Percentiles rank a stretch among this genome's conserved stretches.
Conservation (phyloP, 2,888 invertebrate species). For the Operophtera brumata region DNA sequence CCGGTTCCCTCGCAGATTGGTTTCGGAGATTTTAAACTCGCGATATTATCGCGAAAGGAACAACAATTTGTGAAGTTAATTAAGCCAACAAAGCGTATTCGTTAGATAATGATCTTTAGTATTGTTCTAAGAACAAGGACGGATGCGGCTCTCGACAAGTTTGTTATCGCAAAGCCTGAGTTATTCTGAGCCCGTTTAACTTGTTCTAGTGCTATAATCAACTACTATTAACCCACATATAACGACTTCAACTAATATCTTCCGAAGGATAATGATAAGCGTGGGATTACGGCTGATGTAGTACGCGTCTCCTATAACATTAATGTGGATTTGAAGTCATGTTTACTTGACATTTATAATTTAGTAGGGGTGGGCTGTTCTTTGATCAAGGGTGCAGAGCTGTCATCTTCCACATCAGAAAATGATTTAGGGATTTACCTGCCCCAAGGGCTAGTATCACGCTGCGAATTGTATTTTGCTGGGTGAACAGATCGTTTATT, state of each 20-base stretch:
- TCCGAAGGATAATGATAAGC: conserved; percentile 32
- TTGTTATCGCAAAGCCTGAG: conserved; percentile 61
- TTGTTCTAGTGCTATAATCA: conserved; percentile 41
- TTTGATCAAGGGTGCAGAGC: conserved; percentile 30
- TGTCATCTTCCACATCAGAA: conserved; percentile 26
- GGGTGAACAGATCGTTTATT: not conserved
- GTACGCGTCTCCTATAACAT: conserved; percentile 25
- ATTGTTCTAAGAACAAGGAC: conserved; percentile 61
- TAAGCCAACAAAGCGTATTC: conserved; percentile 64
- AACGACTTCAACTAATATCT: conserved; percentile 41
- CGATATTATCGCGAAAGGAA: conserved; percentile 48
- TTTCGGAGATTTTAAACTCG: conserved; percentile 46
- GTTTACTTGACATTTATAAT: conserved; percentile 35
- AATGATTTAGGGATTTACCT: conserved; percentile 20
- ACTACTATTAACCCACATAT: conserved; percentile 40
- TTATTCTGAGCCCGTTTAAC: conserved; percentile 52
- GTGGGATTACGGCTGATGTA: conserved; percentile 28
- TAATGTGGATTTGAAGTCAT: conserved; percentile 31
- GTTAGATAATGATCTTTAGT: conserved; percentile 60
- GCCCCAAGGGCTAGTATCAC: conserved; percentile 7
- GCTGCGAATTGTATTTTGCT: conserved; percentile 3
- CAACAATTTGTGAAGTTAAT: conserved; percentile 68
- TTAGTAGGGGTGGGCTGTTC: conserved; percentile 22
- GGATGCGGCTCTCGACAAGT: conserved; percentile 57
- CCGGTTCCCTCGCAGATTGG: conserved; percentile 40